Base-by-base conservation (phyloP, 2,888 invertebrate genomes). In the Alloscopus bannaensis region DNA sequence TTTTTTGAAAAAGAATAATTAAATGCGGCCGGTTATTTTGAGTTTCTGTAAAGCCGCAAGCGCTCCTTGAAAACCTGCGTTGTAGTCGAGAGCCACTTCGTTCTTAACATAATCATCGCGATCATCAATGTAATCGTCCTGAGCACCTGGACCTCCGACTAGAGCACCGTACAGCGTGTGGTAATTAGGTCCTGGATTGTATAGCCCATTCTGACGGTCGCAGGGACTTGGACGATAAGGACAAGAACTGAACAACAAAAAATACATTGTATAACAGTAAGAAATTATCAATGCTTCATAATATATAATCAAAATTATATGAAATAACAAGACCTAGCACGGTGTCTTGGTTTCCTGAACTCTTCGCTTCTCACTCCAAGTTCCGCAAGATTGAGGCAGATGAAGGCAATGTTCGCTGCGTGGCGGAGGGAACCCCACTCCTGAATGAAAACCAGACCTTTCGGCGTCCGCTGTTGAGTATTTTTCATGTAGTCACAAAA, bases 11-110 rank as follows among this genome's bases (percentile, higher is more conserved):
- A n/a, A n/a, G n/a, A n/a, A n/a, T n/a, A n/a, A n/a, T n/a, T n/a
- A n/a, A n/a, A n/a, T n/a, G n/a, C n/a, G n/a, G n/a, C n/a, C n/a
- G n/a, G n/a, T n/a, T n/a, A 47, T 18, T 50, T 77, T 77, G 0
- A 77, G 62, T 13, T 18, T 47, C 1, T 77, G 60, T 4, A 81
- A 50, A 31, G 57, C 91, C 0, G 90, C 91, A 0, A 91, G 86
- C 0, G 89, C 89, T 13, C 90, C 89, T 81, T 91, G 91, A 85
- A 91, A 91, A 0, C 91, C 91, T 3, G 90, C 91, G 86, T 91
- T 91, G 87, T 89, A 91, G 84, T 91, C 90, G 20, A 90, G 87
- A 11, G 90, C 90, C 0, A 91, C 91, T 86, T 91, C 91, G 66
- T 90, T 91, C 84, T 90, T 90, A 16, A 90, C 87, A 86, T 89